A percentile compares a stretch with the other conserved stretches of the same genome.
Conservation (phyloP, 1,140 invertebrate genomes). For the Lepidurus arcticus region DNA sequence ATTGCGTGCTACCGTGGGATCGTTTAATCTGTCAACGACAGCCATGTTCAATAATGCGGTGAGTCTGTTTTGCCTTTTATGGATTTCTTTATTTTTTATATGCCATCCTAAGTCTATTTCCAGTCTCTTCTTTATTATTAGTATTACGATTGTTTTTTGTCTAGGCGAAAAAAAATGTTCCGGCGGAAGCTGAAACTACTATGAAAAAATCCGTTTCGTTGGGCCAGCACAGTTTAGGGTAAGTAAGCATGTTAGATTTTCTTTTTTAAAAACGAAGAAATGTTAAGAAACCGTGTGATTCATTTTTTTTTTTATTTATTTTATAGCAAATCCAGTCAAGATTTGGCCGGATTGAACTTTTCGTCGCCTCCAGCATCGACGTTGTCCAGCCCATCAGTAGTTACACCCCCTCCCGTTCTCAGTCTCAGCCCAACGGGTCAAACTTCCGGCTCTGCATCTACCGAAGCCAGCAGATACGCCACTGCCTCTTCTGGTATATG, state of each 20-base stretch:
- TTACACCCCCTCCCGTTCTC: conserved; percentile 61
- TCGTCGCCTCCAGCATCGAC: conserved; percentile 74
- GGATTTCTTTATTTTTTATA: conserved; percentile 18
- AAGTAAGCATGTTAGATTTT: conserved; percentile 34
- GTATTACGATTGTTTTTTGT: conserved; percentile 20
- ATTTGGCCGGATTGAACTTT: conserved; percentile 68
- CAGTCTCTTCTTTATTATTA: neutral
- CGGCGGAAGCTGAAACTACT: conserved; percentile 43
- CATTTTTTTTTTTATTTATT: conserved; percentile 25
- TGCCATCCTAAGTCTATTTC: neutral
- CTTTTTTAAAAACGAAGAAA: too few relatives aligned
- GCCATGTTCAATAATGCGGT: conserved; percentile 50
- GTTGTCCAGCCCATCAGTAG: conserved; percentile 66
- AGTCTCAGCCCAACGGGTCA: conserved; percentile 54
- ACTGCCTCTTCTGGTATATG: conserved; percentile 24
- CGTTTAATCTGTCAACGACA: conserved; percentile 77
- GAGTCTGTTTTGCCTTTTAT: conserved; percentile 38
- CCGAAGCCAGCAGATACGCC: conserved; percentile 27
- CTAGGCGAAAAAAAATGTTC: conserved; percentile 39
- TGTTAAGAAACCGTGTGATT: neutral
- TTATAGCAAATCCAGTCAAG: conserved; percentile 63
- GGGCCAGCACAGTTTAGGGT: conserved; percentile 65
- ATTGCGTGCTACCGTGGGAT: conserved; percentile 82
- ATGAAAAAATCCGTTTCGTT: conserved; percentile 74
- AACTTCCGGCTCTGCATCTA: conserved; percentile 23